These are phyloP conservation scores for Penaeus indicus DNA, from an alignment of 1,140 invertebrate species.

Conservation along the genomic window DNA sequence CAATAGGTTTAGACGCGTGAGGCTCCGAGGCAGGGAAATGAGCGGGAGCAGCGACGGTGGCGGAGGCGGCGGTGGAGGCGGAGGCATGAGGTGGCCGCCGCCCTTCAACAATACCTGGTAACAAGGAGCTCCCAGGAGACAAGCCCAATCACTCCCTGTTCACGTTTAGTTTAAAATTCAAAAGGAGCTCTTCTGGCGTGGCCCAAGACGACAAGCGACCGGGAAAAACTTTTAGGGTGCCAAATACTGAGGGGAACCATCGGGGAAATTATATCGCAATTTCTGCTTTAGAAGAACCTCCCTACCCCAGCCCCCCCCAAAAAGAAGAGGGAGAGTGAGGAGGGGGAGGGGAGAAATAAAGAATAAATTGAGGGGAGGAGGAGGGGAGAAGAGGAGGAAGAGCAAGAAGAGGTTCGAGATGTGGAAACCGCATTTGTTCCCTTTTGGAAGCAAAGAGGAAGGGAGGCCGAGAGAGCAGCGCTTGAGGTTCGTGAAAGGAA, in stretches of 20 bases:
- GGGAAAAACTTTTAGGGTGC: conserved; percentile 41
- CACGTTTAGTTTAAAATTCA: conserved; percentile 56
- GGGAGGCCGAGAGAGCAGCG: neutral
- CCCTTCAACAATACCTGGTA: conserved; percentile 53
- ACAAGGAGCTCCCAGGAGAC: conserved; percentile 56
- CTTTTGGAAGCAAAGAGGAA: neutral
- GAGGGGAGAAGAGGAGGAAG: neutral
- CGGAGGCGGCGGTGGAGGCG: neutral
- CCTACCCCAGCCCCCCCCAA: too few relatives aligned
- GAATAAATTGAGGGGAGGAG: neutral
- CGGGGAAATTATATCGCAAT: conserved; percentile 48
- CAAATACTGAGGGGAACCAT: conserved; percentile 38
- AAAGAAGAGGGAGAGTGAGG: neutral
- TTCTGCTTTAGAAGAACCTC: too few relatives aligned
- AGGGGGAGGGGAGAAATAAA: neutral
- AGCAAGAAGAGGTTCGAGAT: neutral
- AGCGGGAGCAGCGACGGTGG: too few relatives aligned
- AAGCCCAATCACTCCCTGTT: conserved; percentile 53
- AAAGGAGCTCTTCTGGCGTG: conserved; percentile 26
- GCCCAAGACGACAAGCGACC: conserved; percentile 24
- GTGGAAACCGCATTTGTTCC: neutral
- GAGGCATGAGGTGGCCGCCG: neutral
- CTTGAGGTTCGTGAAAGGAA: neutral
- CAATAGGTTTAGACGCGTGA: too few relatives aligned
- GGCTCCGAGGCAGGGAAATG: too few relatives aligned